Conservation (phyloP, 2,888 invertebrate genomes). For the Noctua pronuba region DNA sequence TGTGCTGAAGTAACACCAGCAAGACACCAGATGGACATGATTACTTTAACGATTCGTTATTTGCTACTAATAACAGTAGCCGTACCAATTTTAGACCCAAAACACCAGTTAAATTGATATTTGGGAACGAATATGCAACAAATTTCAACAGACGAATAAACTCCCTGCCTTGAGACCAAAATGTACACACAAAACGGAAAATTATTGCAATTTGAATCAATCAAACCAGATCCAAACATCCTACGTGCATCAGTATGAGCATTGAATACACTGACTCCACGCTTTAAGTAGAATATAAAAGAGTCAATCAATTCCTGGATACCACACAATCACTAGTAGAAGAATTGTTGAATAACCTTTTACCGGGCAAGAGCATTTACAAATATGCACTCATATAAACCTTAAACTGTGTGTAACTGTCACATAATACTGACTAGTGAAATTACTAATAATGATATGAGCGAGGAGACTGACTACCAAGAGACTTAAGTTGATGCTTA, state of each 20-base stretch:
- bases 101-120: neutral
- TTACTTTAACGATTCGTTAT: neutral
- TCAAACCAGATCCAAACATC: neutral
- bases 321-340: slow-evolving; percentile 43
- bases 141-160: neutral
- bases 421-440: neutral
- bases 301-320: slow-evolving; percentile 40
- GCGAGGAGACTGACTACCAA: neutral
- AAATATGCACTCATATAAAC: neutral
- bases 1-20: neutral
- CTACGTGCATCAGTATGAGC: slow-evolving; percentile 8
- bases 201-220: neutral
- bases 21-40: too few relatives aligned
- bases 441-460: neutral
- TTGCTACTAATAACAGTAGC: neutral
- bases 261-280: slow-evolving; percentile 23
- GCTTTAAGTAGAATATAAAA: slow-evolving; percentile 46
- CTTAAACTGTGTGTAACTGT: neutral
- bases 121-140: neutral
- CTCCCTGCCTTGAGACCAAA: neutral
- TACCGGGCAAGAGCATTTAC: neutral
- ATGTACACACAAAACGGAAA: neutral
- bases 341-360: slow-evolving; percentile 36
- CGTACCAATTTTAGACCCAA: neutral
- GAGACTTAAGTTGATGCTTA: neutral